Base-by-base conservation (phyloP, 2,888 invertebrate species). In the Aporophyla nigra region DNA sequence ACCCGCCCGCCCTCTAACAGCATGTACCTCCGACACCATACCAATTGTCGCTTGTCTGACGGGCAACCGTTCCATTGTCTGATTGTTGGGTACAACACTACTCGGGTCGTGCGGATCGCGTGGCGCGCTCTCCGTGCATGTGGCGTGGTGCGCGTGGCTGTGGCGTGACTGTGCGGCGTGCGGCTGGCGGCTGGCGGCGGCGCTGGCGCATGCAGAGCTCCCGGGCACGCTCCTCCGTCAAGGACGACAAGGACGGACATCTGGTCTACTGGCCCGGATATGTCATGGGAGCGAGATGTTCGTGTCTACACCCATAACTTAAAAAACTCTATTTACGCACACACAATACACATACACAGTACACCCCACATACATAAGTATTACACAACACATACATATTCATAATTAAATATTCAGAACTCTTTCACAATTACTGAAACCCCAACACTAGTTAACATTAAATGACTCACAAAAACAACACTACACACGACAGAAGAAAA, bases 171-270 rank as follows among this genome's bases (percentile, higher is more conserved):
- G 89, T 76, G 85, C 74, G 87, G 83, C 62, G 78, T 72, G 85
- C 84, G 79, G 83, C 82, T 80, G 77, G 80, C 76, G 89, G 89
- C 87, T 85, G 89, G 78, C 86, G 86, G 87, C 83, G 85, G 80
- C 86, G 90, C 83, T 87, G 91, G 90, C 91, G 91, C 93, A 92
- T 96, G 97, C 98, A 98, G 98, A 98, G 98, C 97, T 98, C 98
- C 97, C 97, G 98, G 95, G 98, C 98, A 95, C 96, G 96, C 96
- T 98, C 99, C 97, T 98, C 99, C 97, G 98, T 99, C 97, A 99
- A 99, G 98, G 99, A 99, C 98, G 99, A 99, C 98, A 98, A 98
- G 97, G 99, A 99, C 97, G 99, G 99, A 97, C 99, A 99, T 97
- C 99, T 99, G 97, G 98, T 99, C 97, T 99, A 99, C 98, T 98